These are phyloP conservation scores for Carpatolechia fugitivella DNA, from an alignment of 2,888 invertebrate species.

Conservation along the genomic window DNA sequence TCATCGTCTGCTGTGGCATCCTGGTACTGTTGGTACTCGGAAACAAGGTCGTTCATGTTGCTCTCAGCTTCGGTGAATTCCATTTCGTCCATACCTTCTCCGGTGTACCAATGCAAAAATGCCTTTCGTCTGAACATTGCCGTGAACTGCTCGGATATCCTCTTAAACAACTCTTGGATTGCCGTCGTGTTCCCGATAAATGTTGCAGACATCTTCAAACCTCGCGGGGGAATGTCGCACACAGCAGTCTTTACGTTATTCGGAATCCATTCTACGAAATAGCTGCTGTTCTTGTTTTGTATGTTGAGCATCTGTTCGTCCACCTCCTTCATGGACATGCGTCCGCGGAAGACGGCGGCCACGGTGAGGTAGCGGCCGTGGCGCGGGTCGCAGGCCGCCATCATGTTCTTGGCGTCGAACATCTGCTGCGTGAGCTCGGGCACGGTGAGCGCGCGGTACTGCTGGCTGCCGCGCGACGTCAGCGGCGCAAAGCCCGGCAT, in stretches of 20 bases:
- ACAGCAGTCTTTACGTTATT: slow-evolving; percentile 90
- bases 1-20: slow-evolving; percentile 93
- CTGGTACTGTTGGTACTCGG: slow-evolving; percentile 95
- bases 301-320: slow-evolving; percentile 89
- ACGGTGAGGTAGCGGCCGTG: slow-evolving; percentile 94
- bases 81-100: slow-evolving; percentile 96
- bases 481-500: slow-evolving; percentile 82
- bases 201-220: slow-evolving; percentile 91
- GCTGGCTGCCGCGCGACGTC: slow-evolving; percentile 90
- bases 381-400: slow-evolving; percentile 95
- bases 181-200: slow-evolving; percentile 93
- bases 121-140: slow-evolving; percentile 91
- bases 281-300: slow-evolving; percentile 87
- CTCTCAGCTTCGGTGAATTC: slow-evolving; percentile 98
- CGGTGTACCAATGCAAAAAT: slow-evolving; percentile 90
- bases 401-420: slow-evolving; percentile 97
- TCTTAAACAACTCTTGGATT: slow-evolving; percentile 91
- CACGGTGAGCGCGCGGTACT: slow-evolving; percentile 91
- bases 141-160: slow-evolving; percentile 90
- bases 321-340: slow-evolving; percentile 96
- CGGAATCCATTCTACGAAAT: slow-evolving; percentile 90
- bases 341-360: slow-evolving; percentile 92
- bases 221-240: slow-evolving; percentile 87
- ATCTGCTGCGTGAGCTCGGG: slow-evolving; percentile 93
- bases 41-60: slow-evolving; percentile 95